Base-by-base conservation (phyloP, 37 sponge, comb jelly and placozoan genomes). In the Beroe forskalii region DNA sequence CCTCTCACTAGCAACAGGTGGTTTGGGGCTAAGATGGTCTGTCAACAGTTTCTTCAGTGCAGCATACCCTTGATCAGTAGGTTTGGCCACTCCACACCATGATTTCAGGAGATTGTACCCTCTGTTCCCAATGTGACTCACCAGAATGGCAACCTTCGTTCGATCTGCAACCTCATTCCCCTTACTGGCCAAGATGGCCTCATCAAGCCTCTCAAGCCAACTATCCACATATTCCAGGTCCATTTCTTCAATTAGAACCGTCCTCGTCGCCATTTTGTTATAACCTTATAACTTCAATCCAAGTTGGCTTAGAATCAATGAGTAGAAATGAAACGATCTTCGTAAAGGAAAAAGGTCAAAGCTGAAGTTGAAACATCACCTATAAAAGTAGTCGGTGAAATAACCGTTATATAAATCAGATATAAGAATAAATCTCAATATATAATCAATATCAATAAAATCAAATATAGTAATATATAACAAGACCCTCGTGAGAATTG, bases 231-330 rank as follows among this genome's bases (percentile, higher is more conserved):
- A 30, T 4, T 64, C 66, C 31, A 64, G 25, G 30, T 23, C 66
- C 66, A 64, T 64, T 22, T 23, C 30, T 64, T 64, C 66, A 8
- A 64, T 64, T 4, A 64, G 25, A 17, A 48, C 55, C 55, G 55
- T 48, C 66, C 66, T 64, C 66, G 66, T 64, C 66, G 66, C 66
- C 66, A 64, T 64, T 64, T 48, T 48, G 55, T 48, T 48, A 12
- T 48, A 48, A 17, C 55, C 12, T 48, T 6, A 48, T 6, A n/a
- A n/a, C n/a, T n/a, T n/a, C n/a, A n/a, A n/a, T n/a, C n/a, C n/a
- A n/a, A n/a, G n/a, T n/a, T n/a, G n/a, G n/a, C n/a, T n/a, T n/a
- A n/a, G n/a, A n/a, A n/a, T n/a, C 55, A 48, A 48, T 48, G 55
- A 48, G 55, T 48, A 48, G 55, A 48, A n/a, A n/a, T n/a, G n/a